A percentile compares a stretch with the other conserved stretches of the same genome.
These are phyloP conservation scores for Daktulosphaira vitifoliae DNA, from an alignment of 1,140 invertebrate genomes.

Conservation along the genomic window DNA sequence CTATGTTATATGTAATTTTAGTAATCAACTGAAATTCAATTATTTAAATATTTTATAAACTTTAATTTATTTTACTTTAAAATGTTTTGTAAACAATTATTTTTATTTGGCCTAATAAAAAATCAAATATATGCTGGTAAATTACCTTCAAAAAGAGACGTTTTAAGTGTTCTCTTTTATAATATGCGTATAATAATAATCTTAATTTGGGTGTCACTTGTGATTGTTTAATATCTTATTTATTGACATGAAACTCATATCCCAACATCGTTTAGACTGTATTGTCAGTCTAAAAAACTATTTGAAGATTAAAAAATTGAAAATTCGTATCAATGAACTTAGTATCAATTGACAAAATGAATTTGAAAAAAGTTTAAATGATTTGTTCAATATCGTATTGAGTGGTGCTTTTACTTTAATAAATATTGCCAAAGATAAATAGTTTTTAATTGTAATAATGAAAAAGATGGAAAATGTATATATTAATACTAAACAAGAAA, in stretches of 20 bases:
- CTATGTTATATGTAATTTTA: too few relatives aligned
- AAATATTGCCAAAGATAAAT: too few relatives aligned
- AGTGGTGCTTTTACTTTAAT: too few relatives aligned
- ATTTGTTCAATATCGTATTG: too few relatives aligned
- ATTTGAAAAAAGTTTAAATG: too few relatives aligned
- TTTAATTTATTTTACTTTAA: not conserved
- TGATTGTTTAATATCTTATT: not conserved
- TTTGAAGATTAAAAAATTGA: too few relatives aligned
- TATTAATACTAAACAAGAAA: too few relatives aligned
- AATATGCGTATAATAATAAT: not conserved
- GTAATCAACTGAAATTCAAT: too few relatives aligned
- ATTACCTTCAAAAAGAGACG: slow-evolving; percentile 1
- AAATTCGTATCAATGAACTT: too few relatives aligned
- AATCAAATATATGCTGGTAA: not conserved
- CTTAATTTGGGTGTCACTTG: not conserved
- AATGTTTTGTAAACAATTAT: not conserved
- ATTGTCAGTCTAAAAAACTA: slow-evolving; percentile 28
- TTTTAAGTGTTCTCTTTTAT: not conserved
- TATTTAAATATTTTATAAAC: not conserved
- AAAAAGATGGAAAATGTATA: too few relatives aligned
- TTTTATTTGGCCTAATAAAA: not conserved
- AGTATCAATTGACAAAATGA: too few relatives aligned
- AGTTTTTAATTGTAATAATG: too few relatives aligned
- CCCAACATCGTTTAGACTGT: not conserved
- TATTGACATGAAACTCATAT: not conserved